Percentiles rank a stretch among this genome's conserved stretches.
Conservation (phyloP, 2,797 vertebrate genomes). For the Falco columbarius region DNA sequence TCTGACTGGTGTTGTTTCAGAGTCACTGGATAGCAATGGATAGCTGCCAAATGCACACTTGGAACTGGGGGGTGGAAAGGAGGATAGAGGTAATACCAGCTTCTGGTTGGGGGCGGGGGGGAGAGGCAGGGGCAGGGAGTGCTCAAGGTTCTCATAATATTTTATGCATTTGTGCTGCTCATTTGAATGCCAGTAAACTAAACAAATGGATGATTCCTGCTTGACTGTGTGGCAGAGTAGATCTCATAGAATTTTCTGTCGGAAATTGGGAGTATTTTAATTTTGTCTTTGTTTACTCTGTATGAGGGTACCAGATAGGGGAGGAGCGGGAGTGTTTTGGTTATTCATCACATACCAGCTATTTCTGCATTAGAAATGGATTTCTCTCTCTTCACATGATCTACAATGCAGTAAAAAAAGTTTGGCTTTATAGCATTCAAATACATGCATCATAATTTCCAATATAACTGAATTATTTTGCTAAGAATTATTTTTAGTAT, state of each 20-base stretch:
- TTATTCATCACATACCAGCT: background rate
- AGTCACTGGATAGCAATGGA: background rate
- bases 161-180: background rate
- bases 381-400: background rate
- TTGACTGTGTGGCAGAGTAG: background rate
- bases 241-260: background rate
- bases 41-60: background rate
- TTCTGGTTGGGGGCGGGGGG: background rate
- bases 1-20: background rate
- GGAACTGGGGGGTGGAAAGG: background rate
- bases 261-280: background rate
- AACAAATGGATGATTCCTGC: background rate
- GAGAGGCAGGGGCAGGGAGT: no score
- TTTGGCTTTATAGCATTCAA: background rate
- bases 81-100: background rate
- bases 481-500: background rate
- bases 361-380: background rate
- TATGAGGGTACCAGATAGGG: background rate
- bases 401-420: background rate
- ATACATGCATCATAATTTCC: background rate
- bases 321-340: background rate
- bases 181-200: background rate
- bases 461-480: background rate
- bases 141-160: background rate
- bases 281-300: background rate